These are phyloP conservation scores for Agrochola macilenta DNA, from an alignment of 2,888 invertebrate species.

Conservation along the genomic window DNA sequence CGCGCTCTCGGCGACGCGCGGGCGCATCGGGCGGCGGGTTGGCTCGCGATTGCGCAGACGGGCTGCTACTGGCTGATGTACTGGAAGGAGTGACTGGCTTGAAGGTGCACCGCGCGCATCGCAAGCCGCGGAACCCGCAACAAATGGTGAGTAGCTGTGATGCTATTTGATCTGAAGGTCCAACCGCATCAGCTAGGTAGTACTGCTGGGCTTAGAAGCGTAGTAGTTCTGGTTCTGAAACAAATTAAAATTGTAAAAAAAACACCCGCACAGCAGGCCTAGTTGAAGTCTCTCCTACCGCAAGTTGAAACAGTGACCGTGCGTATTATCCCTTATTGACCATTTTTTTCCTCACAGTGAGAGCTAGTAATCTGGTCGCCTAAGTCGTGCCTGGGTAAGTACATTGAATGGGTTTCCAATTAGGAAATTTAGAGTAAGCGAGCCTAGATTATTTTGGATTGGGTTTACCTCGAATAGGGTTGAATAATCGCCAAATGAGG, in stretches of 20 bases:
- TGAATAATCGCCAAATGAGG: slow-evolving; percentile 29
- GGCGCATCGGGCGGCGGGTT: slow-evolving; percentile 92
- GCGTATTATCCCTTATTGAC: neutral
- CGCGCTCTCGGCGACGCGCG: slow-evolving; percentile 96
- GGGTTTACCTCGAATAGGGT: slow-evolving; percentile 17
- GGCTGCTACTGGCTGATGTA: slow-evolving; percentile 97
- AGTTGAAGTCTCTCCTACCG: neutral
- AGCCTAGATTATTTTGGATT: slow-evolving; percentile 33
- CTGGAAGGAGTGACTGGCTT: slow-evolving; percentile 97
- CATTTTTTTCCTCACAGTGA: neutral
- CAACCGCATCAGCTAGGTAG: neutral
- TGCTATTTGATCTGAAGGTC: neutral
- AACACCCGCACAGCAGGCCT: neutral
- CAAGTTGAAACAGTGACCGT: neutral
- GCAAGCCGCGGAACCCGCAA: slow-evolving; percentile 96
- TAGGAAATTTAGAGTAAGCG: slow-evolving; percentile 28
- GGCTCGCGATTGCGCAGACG: slow-evolving; percentile 97
- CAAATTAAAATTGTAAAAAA: neutral
- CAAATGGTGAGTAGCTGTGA: slow-evolving; percentile 95
- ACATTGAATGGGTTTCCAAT: slow-evolving; percentile 37
- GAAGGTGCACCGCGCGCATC: slow-evolving; percentile 93
- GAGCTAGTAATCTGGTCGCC: neutral
- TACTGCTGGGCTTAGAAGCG: too few species aligned
- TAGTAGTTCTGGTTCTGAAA: neutral
- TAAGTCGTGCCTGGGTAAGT: neutral